Conservation (phyloP, 1,140 invertebrate species). For the Panagrolaimus sp. region DNA sequence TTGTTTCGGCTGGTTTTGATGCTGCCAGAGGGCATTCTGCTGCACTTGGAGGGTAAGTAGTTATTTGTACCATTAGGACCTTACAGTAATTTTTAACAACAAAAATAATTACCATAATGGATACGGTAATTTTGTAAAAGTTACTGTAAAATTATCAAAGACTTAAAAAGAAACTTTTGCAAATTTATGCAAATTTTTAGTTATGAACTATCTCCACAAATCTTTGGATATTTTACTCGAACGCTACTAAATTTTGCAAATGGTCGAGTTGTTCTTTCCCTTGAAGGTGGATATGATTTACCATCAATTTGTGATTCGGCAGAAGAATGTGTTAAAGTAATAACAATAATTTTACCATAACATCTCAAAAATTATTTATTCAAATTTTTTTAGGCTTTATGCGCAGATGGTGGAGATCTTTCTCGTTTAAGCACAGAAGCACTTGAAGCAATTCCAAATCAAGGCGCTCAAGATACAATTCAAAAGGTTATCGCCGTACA, state of each 20-base stretch:
- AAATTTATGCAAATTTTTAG: constrained; percentile 31
- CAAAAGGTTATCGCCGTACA: constrained; percentile 59
- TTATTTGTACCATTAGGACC: constrained; percentile 64
- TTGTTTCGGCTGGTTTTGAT: constrained; percentile 96
- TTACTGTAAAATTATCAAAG: constrained; percentile 19
- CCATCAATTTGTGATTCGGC: constrained; percentile 90
- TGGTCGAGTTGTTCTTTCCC: constrained; percentile 75
- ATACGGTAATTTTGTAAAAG: constrained; percentile 1
- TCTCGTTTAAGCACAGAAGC: constrained; percentile 38
- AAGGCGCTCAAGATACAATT: constrained; percentile 55
- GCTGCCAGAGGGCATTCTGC: constrained; percentile 87
- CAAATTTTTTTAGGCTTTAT: constrained; percentile 48
- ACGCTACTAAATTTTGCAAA: constrained; percentile 82
- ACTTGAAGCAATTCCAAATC: constrained; percentile 49
- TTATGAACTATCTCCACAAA: constrained; percentile 53
- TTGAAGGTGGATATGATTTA: constrained; percentile 88
- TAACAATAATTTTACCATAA: constrained; percentile 16
- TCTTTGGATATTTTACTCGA: constrained; percentile 89
- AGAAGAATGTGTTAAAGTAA: constrained; percentile 77
- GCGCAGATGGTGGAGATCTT: constrained; percentile 42
- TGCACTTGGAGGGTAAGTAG: constrained; percentile 85
- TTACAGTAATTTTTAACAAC: neutral
- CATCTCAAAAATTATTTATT: neutral
- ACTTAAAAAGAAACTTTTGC: neutral
- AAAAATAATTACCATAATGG: constrained; percentile 6